phyloP scores from a whole-genome alignment of 92 coral and sea anemone genomes.

The Palythoa grandis region DNA sequence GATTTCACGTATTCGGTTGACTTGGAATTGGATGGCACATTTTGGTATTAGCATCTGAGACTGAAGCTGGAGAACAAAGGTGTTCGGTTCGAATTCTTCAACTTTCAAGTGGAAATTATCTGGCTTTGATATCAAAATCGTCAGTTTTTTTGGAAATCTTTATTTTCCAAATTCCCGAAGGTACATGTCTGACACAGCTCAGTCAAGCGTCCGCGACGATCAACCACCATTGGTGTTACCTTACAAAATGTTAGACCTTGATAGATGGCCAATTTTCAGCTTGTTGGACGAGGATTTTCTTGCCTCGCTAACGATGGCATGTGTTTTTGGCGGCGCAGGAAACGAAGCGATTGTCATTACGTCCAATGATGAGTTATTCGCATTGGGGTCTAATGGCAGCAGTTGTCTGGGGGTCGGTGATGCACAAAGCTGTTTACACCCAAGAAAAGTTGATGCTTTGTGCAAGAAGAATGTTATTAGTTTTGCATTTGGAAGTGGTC shows the following conservation, averaged over 20 bases:
- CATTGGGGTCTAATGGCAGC: constrained; percentile 86
- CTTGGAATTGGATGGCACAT: too few relatives aligned
- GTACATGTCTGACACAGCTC: background rate
- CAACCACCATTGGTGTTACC: constrained; percentile 10
- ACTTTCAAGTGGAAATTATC: too few relatives aligned
- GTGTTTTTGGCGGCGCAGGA: constrained; percentile 90
- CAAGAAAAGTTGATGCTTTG: constrained; percentile 78
- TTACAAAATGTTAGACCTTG: constrained; percentile 76
- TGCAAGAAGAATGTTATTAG: constrained; percentile 73
- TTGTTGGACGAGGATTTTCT: constrained; percentile 70
- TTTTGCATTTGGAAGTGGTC: constrained; percentile 89
- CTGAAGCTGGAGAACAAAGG: background rate
- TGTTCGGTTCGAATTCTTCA: background rate
- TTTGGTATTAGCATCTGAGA: background rate
- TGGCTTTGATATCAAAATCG: too few relatives aligned
- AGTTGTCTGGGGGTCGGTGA: constrained; percentile 86
- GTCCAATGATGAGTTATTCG: constrained; percentile 78
- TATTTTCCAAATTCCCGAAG: background rate
- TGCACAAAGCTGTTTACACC: constrained; percentile 80
- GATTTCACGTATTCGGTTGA: too few relatives aligned
- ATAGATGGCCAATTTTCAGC: constrained; percentile 91
- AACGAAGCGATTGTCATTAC: constrained; percentile 91
- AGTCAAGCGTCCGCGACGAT: background rate
- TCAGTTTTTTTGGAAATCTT: background rate
- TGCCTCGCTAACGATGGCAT: constrained; percentile 70